Conservation (phyloP, 2,113 vertebrate species). For the Alaudala cheleensis region DNA sequence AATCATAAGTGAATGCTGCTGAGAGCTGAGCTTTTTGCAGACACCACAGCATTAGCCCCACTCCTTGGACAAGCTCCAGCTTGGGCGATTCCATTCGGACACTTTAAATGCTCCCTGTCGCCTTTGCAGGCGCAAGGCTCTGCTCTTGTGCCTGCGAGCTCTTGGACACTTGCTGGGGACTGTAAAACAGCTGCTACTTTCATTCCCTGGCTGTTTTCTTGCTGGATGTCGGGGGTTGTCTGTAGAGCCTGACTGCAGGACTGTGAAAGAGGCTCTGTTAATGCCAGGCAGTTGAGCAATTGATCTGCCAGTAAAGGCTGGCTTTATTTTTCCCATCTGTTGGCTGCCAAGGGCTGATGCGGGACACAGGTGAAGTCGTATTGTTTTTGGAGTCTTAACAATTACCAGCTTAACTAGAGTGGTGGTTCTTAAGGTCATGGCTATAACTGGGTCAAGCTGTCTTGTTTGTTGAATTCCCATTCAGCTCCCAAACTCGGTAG, state of each 20-base stretch:
- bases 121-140: not conserved
- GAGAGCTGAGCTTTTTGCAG: constrained; percentile 2
- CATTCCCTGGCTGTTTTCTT: constrained; percentile 15
- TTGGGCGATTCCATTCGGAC: not conserved
- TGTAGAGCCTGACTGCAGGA: not conserved
- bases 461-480: constrained; percentile 14
- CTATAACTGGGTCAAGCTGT: constrained; percentile 35
- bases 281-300: not conserved
- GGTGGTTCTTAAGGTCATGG: not conserved
- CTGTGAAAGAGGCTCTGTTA: constrained; percentile 30
- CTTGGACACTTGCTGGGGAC: not conserved
- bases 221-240: not conserved
- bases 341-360: not conserved
- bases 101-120: not conserved
- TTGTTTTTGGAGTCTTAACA: not conserved
- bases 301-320: not conserved
- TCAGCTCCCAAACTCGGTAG: constrained; percentile 2
- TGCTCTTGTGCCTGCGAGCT: not conserved
- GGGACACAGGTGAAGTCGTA: not conserved
- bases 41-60: not conserved
- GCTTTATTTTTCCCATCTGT: not conserved
- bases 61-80: constrained; percentile 28
- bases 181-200: constrained; percentile 48
- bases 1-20: not conserved
- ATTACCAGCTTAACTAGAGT: not conserved